Percentiles rank a stretch among this genome's conserved stretches.
These are phyloP conservation scores for Esox masquinongy DNA, from an alignment of 2,797 vertebrate genomes.

Conservation along the genomic window DNA sequence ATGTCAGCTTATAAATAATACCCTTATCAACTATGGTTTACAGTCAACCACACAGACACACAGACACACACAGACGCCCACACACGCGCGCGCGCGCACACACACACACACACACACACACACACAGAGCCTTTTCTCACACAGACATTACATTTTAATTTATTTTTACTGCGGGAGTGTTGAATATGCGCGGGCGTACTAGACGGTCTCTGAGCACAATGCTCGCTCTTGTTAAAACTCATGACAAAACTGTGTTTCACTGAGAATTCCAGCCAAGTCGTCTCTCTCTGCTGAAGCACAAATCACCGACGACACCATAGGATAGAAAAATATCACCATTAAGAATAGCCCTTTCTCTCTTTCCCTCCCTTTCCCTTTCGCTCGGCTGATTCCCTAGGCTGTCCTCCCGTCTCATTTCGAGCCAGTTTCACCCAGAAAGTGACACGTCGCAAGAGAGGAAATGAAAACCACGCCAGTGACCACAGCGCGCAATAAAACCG, in stretches of 20 bases:
- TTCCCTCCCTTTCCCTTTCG: background rate
- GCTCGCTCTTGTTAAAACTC: slow-evolving; percentile 35
- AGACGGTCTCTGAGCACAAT: slow-evolving; percentile 33
- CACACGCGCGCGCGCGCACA: slow-evolving; percentile 6
- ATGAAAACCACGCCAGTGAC: slow-evolving; percentile 46
- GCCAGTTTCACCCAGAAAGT: slow-evolving; percentile 31
- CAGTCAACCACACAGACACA: background rate
- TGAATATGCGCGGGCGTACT: slow-evolving; percentile 3
- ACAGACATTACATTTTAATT: slow-evolving; percentile 15
- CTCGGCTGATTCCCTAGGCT: background rate
- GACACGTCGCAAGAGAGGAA: slow-evolving; percentile 37
- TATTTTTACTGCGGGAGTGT: slow-evolving; percentile 11
- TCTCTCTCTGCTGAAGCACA: slow-evolving; percentile 6
- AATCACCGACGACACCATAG: slow-evolving; percentile 11
- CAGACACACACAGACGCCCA: slow-evolving; percentile 1
- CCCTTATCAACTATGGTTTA: slow-evolving; percentile 3
- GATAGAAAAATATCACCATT: slow-evolving; percentile 9
- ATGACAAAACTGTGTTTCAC: slow-evolving; percentile 22
- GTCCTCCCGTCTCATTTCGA: background rate
- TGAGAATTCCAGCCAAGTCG: slow-evolving; percentile 9
- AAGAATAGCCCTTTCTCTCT: background rate
- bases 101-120: slow-evolving; percentile 24
- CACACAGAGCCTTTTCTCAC: slow-evolving; percentile 4
- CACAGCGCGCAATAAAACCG: slow-evolving; percentile 53
- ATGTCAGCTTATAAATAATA: slow-evolving; percentile 1